Conservation (phyloP, 1,140 invertebrate genomes). For the Drosophila arawakana region DNA sequence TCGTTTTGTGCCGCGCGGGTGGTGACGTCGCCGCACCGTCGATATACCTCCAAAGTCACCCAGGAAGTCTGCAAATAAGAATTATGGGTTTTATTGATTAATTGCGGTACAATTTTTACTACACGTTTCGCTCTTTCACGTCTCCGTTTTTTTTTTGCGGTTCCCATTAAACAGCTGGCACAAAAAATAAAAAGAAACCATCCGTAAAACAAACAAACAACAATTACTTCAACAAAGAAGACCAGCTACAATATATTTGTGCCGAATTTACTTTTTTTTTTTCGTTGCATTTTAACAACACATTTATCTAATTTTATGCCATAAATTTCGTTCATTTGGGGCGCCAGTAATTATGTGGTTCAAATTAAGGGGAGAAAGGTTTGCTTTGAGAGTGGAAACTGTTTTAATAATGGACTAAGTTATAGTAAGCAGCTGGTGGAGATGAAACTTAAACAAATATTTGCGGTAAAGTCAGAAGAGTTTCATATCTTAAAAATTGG, state of each 20-base stretch:
- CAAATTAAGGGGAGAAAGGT: neutral
- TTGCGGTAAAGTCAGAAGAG: too few relatives aligned
- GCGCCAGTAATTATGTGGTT: slow-evolving; percentile 44
- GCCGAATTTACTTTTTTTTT: slow-evolving; percentile 15
- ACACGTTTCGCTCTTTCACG: slow-evolving; percentile 3
- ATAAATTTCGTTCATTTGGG: slow-evolving; percentile 28
- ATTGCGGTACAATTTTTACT: slow-evolving; percentile 50
- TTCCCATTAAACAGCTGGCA: slow-evolving; percentile 63
- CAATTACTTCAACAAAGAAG: slow-evolving; percentile 4
- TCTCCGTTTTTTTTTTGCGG: slow-evolving; percentile 27
- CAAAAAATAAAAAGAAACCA: slow-evolving; percentile 27
- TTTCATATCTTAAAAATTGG: too few relatives aligned
- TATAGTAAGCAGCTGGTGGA: too few relatives aligned
- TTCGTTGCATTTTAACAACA: slow-evolving; percentile 47
- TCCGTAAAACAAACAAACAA: slow-evolving; percentile 42
- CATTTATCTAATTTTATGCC: slow-evolving; percentile 71
- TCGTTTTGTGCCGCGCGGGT: slow-evolving; percentile 87
- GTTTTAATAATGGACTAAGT: too few relatives aligned
- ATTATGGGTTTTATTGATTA: slow-evolving; percentile 75
- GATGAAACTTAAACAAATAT: too few relatives aligned
- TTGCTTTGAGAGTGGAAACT: slow-evolving; percentile 1
- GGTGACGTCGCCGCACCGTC: slow-evolving; percentile 85
- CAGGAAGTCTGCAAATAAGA: slow-evolving; percentile 76
- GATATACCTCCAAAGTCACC: slow-evolving; percentile 69
- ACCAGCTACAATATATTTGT: slow-evolving; percentile 28